Evolutionary conservation across 1,140 invertebrate species (phyloP).

Genomic region (Pseudomyrmex pallidus): DNA sequence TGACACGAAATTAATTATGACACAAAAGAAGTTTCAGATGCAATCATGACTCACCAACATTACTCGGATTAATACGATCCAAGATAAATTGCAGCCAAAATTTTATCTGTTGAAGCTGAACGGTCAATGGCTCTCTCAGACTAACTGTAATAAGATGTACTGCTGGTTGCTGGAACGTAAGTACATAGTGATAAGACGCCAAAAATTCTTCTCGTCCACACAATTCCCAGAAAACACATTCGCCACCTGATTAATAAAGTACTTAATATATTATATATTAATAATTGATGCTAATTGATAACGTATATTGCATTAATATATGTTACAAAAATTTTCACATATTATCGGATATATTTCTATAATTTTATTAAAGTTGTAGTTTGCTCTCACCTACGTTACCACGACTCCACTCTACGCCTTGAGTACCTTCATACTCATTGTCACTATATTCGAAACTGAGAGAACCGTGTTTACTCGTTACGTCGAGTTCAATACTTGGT

Average conservation of each 20-base stretch:
- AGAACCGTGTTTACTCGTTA: constrained; percentile 87
- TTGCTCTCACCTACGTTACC: constrained; percentile 80
- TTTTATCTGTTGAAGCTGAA: constrained; percentile 90
- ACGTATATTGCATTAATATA: no score
- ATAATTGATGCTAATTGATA: background rate
- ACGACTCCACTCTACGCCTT: constrained; percentile 83
- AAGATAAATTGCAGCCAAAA: constrained; percentile 94
- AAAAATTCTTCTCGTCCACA: constrained; percentile 93
- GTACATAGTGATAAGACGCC: constrained; percentile 91
- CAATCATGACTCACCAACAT: constrained; percentile 86
- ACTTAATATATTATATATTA: constrained; percentile 17
- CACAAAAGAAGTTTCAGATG: constrained; percentile 12
- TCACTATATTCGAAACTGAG: constrained; percentile 87
- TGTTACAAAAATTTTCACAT: no score
- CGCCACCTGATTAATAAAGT: constrained; percentile 76
- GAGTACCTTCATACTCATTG: constrained; percentile 83
- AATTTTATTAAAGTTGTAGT: background rate
- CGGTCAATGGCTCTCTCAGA: constrained; percentile 89
- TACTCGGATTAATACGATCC: constrained; percentile 89
- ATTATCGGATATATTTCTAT: no score
- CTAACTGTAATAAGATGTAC: constrained; percentile 91
- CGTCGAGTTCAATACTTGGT: constrained; percentile 87
- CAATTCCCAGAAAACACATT: constrained; percentile 91
- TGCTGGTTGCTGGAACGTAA: constrained; percentile 88
- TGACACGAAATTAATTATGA: constrained; percentile 12